phyloP scores from a whole-genome alignment of 2,888 invertebrate genomes.

The Drosophila borborema region DNA sequence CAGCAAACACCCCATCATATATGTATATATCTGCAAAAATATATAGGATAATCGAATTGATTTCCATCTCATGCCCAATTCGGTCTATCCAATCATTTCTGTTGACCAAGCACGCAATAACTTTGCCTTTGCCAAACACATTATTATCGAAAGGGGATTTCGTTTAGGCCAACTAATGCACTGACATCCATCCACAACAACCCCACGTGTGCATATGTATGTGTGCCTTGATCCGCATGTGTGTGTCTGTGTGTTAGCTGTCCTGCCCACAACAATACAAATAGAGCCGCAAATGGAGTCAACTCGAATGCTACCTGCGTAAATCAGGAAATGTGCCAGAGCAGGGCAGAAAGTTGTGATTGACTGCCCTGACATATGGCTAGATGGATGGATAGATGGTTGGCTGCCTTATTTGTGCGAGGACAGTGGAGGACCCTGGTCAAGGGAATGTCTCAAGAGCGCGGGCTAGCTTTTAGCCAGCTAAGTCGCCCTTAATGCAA shows the following conservation, averaged over 20 bases:
- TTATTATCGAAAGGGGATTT: conserved; percentile 57
- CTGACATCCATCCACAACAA: conserved; percentile 69
- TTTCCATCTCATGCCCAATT: conserved; percentile 34
- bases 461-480: conserved; percentile 23
- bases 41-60: conserved; percentile 48
- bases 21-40: not conserved
- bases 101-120: conserved; percentile 60
- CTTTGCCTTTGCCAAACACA: conserved; percentile 51
- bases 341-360: conserved; percentile 57
- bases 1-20: not conserved
- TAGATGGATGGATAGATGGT: conserved; percentile 33
- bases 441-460: conserved; percentile 62
- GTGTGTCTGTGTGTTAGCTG: conserved; percentile 37
- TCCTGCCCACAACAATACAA: conserved; percentile 75
- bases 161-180: conserved; percentile 57
- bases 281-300: conserved; percentile 62
- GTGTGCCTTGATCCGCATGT: conserved; percentile 10
- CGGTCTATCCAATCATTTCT: conserved; percentile 61
- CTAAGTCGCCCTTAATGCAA: conserved; percentile 63
- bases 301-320: conserved; percentile 67
- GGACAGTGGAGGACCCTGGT: conserved; percentile 38
- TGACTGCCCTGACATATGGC: conserved; percentile 67
- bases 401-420: conserved; percentile 1
- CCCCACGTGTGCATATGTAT: conserved; percentile 25
- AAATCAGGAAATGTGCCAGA: conserved; percentile 76